These are phyloP conservation scores for Oreocharis arfaki DNA, from an alignment of 2,113 vertebrate genomes.

Conservation along the genomic window DNA sequence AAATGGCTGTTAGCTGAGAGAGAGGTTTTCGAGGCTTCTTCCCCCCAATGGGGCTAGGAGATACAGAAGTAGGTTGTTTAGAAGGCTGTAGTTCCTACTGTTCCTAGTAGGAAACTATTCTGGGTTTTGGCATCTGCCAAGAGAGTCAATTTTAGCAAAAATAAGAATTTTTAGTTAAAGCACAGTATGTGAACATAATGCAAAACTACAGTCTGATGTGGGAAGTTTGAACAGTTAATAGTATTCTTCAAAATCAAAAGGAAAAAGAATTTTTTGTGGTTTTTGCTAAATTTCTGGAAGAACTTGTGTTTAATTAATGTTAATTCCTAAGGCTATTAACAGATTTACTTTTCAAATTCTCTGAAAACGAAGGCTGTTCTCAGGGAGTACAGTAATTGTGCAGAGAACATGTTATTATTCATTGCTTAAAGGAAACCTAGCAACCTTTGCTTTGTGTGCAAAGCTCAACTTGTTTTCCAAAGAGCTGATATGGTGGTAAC, in stretches of 20 bases:
- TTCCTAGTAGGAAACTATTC: not conserved
- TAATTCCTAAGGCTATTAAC: conserved; percentile 45
- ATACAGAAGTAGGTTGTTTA: not conserved
- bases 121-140: not conserved
- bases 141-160: not conserved
- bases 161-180: not conserved
- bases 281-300: conserved; percentile 21
- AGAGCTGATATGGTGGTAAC: not conserved
- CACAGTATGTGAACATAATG: not conserved
- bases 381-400: conserved; percentile 22
- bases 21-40: not conserved
- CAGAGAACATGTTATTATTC: conserved; percentile 28
- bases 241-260: not conserved
- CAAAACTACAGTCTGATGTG: not conserved
- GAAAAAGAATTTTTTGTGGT: not conserved
- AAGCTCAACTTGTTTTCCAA: not conserved
- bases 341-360: conserved; percentile 51
- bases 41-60: not conserved
- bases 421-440: conserved; percentile 44
- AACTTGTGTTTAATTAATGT: not conserved
- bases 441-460: conserved; percentile 37
- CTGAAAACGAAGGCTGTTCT: conserved; percentile 28
- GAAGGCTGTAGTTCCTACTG: not conserved
- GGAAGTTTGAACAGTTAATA: not conserved
- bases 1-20: not conserved